These are phyloP conservation scores for Acipenser oxyrinchus DNA, from an alignment of 2,797 vertebrate species.

Conservation along the genomic window DNA sequence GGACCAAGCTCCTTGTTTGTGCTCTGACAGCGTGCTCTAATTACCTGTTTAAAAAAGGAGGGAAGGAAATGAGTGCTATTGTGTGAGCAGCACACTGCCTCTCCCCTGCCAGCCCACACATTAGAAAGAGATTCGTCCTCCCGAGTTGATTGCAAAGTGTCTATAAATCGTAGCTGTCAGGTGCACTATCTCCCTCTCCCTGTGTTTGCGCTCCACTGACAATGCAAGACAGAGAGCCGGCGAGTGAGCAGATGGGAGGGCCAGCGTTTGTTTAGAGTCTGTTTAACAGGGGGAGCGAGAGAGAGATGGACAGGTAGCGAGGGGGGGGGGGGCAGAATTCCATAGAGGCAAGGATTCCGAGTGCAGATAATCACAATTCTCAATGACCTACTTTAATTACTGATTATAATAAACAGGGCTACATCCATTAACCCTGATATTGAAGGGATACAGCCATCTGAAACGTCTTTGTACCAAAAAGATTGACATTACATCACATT, in stretches of 20 bases:
- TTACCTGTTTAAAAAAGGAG: too few relatives aligned
- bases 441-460: too few relatives aligned
- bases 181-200: neutral
- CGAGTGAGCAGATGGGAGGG: neutral
- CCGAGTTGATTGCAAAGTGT: slow-evolving; percentile 1
- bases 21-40: too few relatives aligned
- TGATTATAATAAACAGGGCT: too few relatives aligned
- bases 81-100: neutral
- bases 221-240: neutral
- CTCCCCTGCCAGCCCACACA: neutral
- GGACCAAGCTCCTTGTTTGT: too few relatives aligned
- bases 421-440: too few relatives aligned
- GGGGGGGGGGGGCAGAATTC: neutral
- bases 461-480: neutral
- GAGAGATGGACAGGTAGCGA: neutral
- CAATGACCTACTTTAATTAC: too few relatives aligned
- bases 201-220: neutral
- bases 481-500: neutral
- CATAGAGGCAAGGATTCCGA: too few relatives aligned
- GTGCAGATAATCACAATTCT: too few relatives aligned
- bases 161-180: slow-evolving; percentile 7
- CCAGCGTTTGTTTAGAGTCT: neutral
- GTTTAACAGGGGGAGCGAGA: neutral
- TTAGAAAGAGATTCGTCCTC: slow-evolving; percentile 4
- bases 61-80: too few relatives aligned